A percentile compares a stretch with the other conserved stretches of the same genome.
Evolutionary conservation across 2,113 vertebrate genomes (phyloP).

Genomic region (Petroica traversi): DNA sequence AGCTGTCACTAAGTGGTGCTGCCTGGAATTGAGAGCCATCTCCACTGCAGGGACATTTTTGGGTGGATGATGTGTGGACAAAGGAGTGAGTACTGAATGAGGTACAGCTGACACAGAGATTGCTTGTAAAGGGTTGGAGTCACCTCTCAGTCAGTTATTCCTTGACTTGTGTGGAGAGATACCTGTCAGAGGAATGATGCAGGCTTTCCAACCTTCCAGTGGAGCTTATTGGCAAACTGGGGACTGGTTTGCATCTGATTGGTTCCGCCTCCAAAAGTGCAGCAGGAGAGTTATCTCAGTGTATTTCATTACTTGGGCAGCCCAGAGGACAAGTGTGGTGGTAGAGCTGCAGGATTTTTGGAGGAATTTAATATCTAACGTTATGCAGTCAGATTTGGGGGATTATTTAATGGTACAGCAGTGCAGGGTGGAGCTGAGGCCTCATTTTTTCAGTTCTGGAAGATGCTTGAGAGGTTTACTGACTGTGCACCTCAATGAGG

Average conservation of each 20-base stretch:
- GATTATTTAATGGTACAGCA: neutral
- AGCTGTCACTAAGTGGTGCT: neutral
- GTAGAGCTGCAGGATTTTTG: neutral
- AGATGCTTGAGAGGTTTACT: neutral
- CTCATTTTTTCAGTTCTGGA: neutral
- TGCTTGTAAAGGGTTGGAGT: too few relatives aligned
- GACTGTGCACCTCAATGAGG: accelerated
- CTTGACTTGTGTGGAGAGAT: constrained; percentile 61
- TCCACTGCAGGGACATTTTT: accelerated
- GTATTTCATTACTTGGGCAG: neutral
- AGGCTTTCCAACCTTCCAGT: neutral
- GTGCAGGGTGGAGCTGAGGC: accelerated
- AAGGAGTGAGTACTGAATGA: neutral
- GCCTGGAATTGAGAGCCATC: neutral
- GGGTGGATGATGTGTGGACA: neutral
- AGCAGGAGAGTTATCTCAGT: neutral
- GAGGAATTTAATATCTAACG: too few relatives aligned
- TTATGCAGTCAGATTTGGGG: neutral
- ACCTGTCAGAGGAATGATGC: constrained; percentile 57
- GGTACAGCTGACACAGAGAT: accelerated
- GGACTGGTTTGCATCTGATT: accelerated
- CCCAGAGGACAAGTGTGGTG: neutral
- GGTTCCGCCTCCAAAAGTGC: neutral
- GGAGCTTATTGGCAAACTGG: accelerated
- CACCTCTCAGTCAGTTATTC: too few relatives aligned